phyloP scores from a whole-genome alignment of 2,888 invertebrate genomes.

The Drosophila anceps region DNA sequence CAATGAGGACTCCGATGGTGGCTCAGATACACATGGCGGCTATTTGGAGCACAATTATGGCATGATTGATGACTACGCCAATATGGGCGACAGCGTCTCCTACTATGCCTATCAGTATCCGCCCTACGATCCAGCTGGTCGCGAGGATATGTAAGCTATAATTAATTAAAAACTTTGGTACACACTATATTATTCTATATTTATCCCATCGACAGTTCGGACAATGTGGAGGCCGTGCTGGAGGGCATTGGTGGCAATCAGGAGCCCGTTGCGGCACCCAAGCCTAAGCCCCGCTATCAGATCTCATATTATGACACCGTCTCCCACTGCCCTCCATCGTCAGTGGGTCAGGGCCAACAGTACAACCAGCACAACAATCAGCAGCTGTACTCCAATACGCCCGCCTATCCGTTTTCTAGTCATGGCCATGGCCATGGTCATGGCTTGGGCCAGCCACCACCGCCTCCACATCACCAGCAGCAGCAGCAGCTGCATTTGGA shows the following conservation, averaged over 20 bases:
- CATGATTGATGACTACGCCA: slow-evolving; percentile 84
- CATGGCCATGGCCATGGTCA: slow-evolving; percentile 58
- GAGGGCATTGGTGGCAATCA: slow-evolving; percentile 82
- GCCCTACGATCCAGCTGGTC: slow-evolving; percentile 87
- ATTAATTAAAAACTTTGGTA: not conserved
- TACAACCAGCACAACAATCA: slow-evolving; percentile 47
- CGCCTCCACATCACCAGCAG: slow-evolving; percentile 70
- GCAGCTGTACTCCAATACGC: slow-evolving; percentile 82
- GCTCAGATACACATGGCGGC: slow-evolving; percentile 87
- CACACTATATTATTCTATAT: not conserved
- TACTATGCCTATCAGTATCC: slow-evolving; percentile 88
- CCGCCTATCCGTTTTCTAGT: slow-evolving; percentile 63
- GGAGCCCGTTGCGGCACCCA: slow-evolving; percentile 57
- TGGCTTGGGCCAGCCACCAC: slow-evolving; percentile 62
- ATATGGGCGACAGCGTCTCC: slow-evolving; percentile 87
- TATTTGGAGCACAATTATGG: slow-evolving; percentile 88
- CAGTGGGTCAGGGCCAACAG: slow-evolving; percentile 52
- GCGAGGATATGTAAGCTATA: slow-evolving; percentile 85
- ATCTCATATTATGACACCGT: slow-evolving; percentile 80
- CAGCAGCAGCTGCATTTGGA: slow-evolving; percentile 78
- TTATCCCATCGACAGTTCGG: slow-evolving; percentile 80
- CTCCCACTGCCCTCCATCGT: slow-evolving; percentile 57
- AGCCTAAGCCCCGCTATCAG: slow-evolving; percentile 78
- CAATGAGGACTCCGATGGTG: slow-evolving; percentile 91
- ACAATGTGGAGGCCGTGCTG: slow-evolving; percentile 85